Conservation (phyloP, 2,797 vertebrate genomes). For the Sebastes elongatus region DNA sequence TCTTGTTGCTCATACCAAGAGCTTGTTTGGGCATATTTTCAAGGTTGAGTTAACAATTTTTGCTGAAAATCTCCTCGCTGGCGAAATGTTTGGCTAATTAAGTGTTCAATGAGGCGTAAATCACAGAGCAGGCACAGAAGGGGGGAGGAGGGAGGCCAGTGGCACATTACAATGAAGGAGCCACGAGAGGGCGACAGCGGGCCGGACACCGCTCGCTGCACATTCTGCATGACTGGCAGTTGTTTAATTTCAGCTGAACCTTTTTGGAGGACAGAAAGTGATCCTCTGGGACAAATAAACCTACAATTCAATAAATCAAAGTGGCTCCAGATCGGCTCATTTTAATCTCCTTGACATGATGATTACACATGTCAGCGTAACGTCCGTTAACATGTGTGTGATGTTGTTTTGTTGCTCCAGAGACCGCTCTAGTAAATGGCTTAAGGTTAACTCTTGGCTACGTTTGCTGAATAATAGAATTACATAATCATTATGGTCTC, state of each 20-base stretch:
- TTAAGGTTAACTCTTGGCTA: slow-evolving; percentile 29
- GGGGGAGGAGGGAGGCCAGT: neutral
- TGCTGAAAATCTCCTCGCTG: neutral
- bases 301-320: neutral
- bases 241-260: neutral
- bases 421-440: slow-evolving; percentile 12
- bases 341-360: neutral
- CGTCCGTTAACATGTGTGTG: neutral
- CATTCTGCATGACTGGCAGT: neutral
- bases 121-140: neutral
- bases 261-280: neutral
- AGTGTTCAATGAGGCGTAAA: neutral
- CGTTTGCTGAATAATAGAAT: slow-evolving; percentile 53
- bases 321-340: neutral
- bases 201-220: neutral
- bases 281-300: neutral
- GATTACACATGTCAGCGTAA: neutral
- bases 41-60: slow-evolving; percentile 1
- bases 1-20: neutral
- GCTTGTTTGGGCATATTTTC: slow-evolving; percentile 20
- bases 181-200: slow-evolving; percentile 57
- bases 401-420: slow-evolving; percentile 17
- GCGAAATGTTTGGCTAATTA: slow-evolving; percentile 18
- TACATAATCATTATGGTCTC: slow-evolving; percentile 52
- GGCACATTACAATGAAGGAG: neutral